Evolutionary conservation across 2,113 vertebrate species (phyloP).

Genomic region (Cairina moschata): DNA sequence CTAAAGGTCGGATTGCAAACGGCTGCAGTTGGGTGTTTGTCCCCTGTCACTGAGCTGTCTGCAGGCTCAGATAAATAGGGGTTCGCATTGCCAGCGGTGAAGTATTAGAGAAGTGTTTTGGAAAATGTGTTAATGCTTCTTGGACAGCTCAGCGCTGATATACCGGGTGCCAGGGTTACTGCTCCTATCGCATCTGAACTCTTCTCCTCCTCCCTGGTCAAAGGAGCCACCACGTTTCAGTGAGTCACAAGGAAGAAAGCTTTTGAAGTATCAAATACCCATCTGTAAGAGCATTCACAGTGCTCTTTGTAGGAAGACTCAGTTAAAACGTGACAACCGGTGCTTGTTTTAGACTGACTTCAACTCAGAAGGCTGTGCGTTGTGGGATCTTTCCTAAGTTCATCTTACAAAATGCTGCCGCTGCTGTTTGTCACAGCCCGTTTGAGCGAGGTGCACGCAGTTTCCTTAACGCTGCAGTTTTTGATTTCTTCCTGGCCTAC

Average conservation of each 20-base stretch:
- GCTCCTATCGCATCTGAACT: neutral
- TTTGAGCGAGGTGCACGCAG: accelerated
- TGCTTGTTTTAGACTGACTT: neutral
- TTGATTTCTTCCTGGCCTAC: neutral
- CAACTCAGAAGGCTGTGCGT: accelerated
- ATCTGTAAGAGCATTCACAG: neutral
- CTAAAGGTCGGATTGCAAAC: neutral
- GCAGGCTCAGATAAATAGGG: neutral
- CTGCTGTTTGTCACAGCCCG: neutral
- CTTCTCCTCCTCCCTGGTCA: neutral
- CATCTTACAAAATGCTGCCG: neutral
- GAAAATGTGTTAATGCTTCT: neutral
- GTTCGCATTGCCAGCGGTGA: neutral
- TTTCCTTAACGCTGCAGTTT: neutral
- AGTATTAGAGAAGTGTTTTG: neutral
- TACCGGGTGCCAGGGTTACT: accelerated
- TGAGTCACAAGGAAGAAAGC: neutral
- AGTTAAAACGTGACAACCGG: neutral
- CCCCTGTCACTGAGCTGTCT: neutral
- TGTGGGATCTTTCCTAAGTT: neutral
- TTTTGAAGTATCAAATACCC: neutral
- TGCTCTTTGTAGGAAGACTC: neutral
- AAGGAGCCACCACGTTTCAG: accelerated
- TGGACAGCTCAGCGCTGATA: neutral
- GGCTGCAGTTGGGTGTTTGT: neutral